Evolutionary conservation across 2,888 invertebrate species (phyloP), one percentile per base, ranked within the genome.

Genomic region (Carterocephalus palaemon): DNA sequence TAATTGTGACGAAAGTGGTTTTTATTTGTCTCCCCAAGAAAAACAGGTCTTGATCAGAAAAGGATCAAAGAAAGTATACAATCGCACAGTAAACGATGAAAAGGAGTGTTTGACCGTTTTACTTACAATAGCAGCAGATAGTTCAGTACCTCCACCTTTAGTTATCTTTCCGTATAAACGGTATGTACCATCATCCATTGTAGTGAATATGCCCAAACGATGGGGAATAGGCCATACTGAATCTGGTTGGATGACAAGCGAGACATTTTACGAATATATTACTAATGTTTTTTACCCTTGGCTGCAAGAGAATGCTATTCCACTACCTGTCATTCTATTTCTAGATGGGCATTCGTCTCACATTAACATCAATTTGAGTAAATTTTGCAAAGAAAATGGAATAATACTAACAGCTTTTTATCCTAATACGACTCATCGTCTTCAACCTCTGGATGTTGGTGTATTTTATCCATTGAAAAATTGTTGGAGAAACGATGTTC

Each of bases 401-500:
- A 38, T 49, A 20, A 42, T 48, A 7, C 15, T 53, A 22, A 39
- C 49, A 32, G 53, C 47, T 33, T 41, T 51, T n/a, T 49, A 33
- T 23, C 69, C 73, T 4, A 78, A 75, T 52, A 58, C 73, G 0
- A 72, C 71, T 2, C 71, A 74, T 48, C 56, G 75, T 5, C 45
- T 75, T 4, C 75, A 75, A 46, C 75, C 72, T 2, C 51, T 75
- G 43, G 71, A 77, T 49, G 68, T 72, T 2, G 60, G 60, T 8
- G 56, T 75, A 19, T 75, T 75, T 50, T 59, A 54, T 41, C 57
- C 65, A 6, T 40, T 75, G 9, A 73, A 75, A 54, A 33, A 12
- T 8, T 46, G 45, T 28, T 72, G 69, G 69, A 28, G 10, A 17
- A 20, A 22, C 3, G 34, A 22, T 23, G 32, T 36, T 4, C 36